Evolutionary conservation across 2,888 invertebrate genomes (phyloP).

Genomic region (Drosophila rellima): DNA sequence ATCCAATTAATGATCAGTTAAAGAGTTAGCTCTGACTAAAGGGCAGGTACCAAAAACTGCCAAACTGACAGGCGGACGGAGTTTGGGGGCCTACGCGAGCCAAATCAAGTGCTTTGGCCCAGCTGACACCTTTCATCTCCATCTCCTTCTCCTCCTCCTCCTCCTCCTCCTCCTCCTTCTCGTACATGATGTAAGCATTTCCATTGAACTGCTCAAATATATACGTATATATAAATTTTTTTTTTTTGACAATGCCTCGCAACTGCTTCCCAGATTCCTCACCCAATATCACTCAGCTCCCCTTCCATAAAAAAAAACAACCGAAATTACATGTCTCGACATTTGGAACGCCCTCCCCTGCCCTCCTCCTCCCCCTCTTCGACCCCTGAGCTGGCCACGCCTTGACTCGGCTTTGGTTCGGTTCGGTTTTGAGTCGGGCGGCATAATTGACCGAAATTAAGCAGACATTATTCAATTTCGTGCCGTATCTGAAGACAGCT

Average conservation of each 20-base stretch:
- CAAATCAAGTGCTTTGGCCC: constrained; percentile 50
- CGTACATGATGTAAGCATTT: constrained; percentile 49
- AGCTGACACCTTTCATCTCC: constrained; percentile 49
- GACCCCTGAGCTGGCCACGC: constrained; percentile 4
- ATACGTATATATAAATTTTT: constrained; percentile 9
- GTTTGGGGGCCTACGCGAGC: constrained; percentile 62
- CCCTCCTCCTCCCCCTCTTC: not conserved
- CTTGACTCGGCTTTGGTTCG: constrained; percentile 16
- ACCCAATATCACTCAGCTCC: constrained; percentile 14
- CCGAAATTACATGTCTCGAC: constrained; percentile 66
- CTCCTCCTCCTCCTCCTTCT: not conserved
- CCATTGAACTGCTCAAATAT: constrained; percentile 46
- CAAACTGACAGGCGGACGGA: not conserved
- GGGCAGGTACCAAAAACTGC: constrained; percentile 37
- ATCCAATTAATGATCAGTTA: constrained; percentile 60
- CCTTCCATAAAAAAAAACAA: constrained; percentile 1
- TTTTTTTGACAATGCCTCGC: constrained; percentile 31
- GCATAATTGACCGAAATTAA: constrained; percentile 79
- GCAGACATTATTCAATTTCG: constrained; percentile 73
- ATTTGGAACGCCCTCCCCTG: constrained; percentile 5
- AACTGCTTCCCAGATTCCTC: constrained; percentile 44
- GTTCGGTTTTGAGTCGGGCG: constrained; percentile 40
- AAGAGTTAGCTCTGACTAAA: constrained; percentile 54
- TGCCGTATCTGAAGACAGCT: constrained; percentile 49
- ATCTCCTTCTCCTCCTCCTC: not conserved